A percentile compares a stretch with the other conserved stretches of the same genome.
These are phyloP conservation scores for Cervus canadensis DNA, from an alignment of 2,113 vertebrate genomes.

Conservation along the genomic window DNA sequence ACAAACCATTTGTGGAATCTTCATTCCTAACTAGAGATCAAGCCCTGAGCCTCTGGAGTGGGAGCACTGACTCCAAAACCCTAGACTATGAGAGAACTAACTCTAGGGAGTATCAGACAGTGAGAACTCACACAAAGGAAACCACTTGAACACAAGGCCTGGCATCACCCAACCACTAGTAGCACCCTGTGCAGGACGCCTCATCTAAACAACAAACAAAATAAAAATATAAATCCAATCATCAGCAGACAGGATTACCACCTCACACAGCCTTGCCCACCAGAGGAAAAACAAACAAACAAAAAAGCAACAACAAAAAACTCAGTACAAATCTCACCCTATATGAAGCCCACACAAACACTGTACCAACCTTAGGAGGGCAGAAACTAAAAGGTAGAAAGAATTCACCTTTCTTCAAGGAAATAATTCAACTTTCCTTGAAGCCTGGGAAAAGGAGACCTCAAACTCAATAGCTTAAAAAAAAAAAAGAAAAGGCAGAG, in stretches of 20 bases:
- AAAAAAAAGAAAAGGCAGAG: background rate
- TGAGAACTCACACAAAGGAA: background rate
- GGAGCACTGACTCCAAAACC: background rate
- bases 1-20: background rate
- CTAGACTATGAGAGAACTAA: background rate
- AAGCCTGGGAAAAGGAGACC: background rate
- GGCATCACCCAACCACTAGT: background rate
- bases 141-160: background rate
- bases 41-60: background rate
- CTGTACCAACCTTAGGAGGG: background rate
- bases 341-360: background rate
- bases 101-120: background rate
- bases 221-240: background rate
- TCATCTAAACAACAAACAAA: background rate
- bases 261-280: accelerated
- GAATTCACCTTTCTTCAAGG: background rate
- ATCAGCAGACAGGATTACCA: background rate
- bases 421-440: background rate
- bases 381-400: background rate
- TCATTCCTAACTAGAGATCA: background rate
- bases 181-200: background rate
- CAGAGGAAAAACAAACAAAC: background rate
- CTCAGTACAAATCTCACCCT: background rate
- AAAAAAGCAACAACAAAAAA: background rate
- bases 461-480: background rate